phyloP scores from a whole-genome alignment of 92 coral and sea anemone genomes.

The Siderastrea radians region DNA sequence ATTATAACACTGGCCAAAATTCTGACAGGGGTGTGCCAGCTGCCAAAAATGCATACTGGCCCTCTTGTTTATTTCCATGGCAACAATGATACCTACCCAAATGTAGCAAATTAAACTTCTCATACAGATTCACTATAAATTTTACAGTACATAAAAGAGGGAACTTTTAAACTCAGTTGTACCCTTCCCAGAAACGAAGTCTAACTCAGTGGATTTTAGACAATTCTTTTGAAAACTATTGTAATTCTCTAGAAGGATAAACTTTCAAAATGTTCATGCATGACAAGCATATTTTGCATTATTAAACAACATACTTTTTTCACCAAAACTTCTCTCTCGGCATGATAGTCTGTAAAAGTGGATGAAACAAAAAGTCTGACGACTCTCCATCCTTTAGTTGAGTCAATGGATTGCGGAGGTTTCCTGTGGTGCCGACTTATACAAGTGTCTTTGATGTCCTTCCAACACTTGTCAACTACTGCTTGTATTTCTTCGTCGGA shows the following conservation, averaged over 20 bases:
- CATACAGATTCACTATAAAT: background rate
- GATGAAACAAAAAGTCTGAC: slow-evolving; percentile 87
- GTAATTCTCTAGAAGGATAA: background rate
- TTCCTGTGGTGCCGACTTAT: background rate
- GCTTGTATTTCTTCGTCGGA: slow-evolving; percentile 71
- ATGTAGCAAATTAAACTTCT: background rate
- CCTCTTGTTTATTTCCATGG: background rate
- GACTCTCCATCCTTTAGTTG: slow-evolving; percentile 77
- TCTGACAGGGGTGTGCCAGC: too few relatives aligned
- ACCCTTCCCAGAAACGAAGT: too few relatives aligned
- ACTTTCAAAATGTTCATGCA: background rate
- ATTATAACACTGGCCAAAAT: too few relatives aligned
- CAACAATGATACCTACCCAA: background rate
- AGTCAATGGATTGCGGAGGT: background rate
- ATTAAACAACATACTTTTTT: slow-evolving; percentile 65
- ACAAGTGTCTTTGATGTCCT: slow-evolving; percentile 62
- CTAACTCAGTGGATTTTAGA: too few relatives aligned
- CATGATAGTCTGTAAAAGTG: slow-evolving; percentile 87
- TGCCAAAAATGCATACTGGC: too few relatives aligned
- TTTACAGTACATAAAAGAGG: background rate
- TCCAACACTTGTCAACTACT: slow-evolving; percentile 73
- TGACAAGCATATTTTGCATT: background rate
- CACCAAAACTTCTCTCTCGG: slow-evolving; percentile 82
- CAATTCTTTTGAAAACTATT: too few relatives aligned
- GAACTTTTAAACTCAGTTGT: background rate